Conservation (phyloP, 2,797 vertebrate genomes). For the Eupleurogrammus muticus region DNA sequence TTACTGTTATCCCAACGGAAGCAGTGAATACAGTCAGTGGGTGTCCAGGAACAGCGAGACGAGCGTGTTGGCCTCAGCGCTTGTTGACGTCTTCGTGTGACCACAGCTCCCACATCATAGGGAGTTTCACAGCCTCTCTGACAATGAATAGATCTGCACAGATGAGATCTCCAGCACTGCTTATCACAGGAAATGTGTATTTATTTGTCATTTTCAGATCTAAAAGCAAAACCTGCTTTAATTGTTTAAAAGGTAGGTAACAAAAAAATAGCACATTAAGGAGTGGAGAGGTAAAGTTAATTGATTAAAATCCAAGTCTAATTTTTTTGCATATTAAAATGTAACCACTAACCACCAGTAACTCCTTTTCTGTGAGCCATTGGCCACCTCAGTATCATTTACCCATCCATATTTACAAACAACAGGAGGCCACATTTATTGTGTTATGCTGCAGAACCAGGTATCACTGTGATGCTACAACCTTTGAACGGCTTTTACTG, state of each 20-base stretch:
- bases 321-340: slow-evolving; percentile 16
- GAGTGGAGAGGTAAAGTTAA: neutral
- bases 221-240: neutral
- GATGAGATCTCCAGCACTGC: neutral
- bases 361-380: slow-evolving; percentile 1
- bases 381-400: slow-evolving; percentile 22
- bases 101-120: slow-evolving; percentile 82
- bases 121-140: slow-evolving; percentile 68
- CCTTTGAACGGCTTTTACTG: slow-evolving; percentile 2
- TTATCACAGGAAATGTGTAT: neutral
- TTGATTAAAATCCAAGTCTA: neutral
- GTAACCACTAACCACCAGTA: slow-evolving; percentile 21
- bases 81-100: slow-evolving; percentile 64
- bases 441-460: too few species aligned
- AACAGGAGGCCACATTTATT: neutral
- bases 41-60: slow-evolving; percentile 32
- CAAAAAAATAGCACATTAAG: too few species aligned
- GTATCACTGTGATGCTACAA: too few species aligned
- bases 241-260: too few species aligned
- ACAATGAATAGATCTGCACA: slow-evolving; percentile 29
- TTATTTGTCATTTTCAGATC: neutral
- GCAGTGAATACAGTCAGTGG: slow-evolving; percentile 23
- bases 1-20: neutral
- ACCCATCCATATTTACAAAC: neutral
- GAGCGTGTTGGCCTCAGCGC: slow-evolving; percentile 18